Percentiles rank a stretch among this genome's conserved stretches.
These are phyloP conservation scores for Lathronympha strigana DNA, from an alignment of 2,888 invertebrate genomes.

Conservation along the genomic window DNA sequence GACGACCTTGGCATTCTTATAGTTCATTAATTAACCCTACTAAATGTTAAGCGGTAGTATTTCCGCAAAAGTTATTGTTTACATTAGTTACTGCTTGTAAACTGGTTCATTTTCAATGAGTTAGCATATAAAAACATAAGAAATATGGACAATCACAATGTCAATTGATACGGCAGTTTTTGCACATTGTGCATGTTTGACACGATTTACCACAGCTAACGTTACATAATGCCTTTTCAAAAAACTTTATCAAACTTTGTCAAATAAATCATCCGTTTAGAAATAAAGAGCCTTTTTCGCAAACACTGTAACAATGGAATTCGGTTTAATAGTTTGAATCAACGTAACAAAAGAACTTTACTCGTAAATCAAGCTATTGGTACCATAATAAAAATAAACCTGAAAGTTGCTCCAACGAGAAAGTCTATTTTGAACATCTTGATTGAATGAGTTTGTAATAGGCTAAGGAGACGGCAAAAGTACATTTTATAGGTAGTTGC, in stretches of 20 bases:
- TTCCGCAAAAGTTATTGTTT: background rate
- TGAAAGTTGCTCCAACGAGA: conserved; percentile 30
- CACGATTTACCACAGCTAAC: conserved; percentile 10
- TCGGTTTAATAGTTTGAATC: conserved; percentile 26
- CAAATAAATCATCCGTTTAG: conserved; percentile 20
- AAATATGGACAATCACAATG: background rate
- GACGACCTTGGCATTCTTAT: background rate
- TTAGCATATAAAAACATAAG: conserved; percentile 1
- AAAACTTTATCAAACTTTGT: too few relatives aligned
- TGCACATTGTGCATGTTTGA: conserved; percentile 13
- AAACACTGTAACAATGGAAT: conserved; percentile 8
- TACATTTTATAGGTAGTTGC: conserved; percentile 33
- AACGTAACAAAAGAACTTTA: conserved; percentile 34
- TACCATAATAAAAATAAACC: conserved; percentile 37
- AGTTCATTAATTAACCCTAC: background rate
- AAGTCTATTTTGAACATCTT: conserved; percentile 38
- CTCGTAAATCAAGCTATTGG: conserved; percentile 32
- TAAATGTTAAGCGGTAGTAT: background rate
- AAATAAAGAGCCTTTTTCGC: conserved; percentile 15
- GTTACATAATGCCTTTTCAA: conserved; percentile 8
- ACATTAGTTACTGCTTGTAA: too few relatives aligned
- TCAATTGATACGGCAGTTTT: conserved; percentile 16
- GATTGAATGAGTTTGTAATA: conserved; percentile 40
- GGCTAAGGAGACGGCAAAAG: conserved; percentile 11
- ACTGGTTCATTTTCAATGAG: background rate